Percentiles rank a stretch among this genome's conserved stretches.
Conservation (phyloP, 2,888 invertebrate species). For the Microctonus aethiopoides region DNA sequence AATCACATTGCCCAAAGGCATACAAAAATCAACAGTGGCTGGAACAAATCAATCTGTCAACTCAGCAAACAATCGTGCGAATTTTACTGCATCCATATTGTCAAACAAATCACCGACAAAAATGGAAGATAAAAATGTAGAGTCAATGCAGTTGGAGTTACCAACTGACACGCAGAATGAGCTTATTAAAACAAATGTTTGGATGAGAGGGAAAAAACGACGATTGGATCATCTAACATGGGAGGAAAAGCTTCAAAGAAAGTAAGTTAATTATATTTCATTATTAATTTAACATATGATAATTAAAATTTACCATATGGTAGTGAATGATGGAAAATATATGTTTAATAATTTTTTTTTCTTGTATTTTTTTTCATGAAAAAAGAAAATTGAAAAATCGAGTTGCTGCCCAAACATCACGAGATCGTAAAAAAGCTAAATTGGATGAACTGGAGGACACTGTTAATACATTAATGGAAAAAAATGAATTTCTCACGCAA, state of each 20-base stretch:
- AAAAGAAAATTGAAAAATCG: slow-evolving; percentile 92
- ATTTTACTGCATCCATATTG: slow-evolving; percentile 55
- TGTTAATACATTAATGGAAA: slow-evolving; percentile 73
- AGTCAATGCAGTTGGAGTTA: slow-evolving; percentile 42
- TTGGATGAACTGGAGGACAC: slow-evolving; percentile 89
- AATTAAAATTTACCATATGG: slow-evolving; percentile 10
- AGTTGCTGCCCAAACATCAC: slow-evolving; percentile 96
- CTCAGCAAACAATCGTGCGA: slow-evolving; percentile 45
- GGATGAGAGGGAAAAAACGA: slow-evolving; percentile 73
- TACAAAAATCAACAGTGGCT: slow-evolving; percentile 45
- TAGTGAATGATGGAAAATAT: not conserved
- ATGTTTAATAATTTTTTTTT: not conserved
- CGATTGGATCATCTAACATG: slow-evolving; percentile 85
- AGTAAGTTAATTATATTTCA: slow-evolving; percentile 72
- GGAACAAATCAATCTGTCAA: slow-evolving; percentile 31
- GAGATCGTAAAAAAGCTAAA: slow-evolving; percentile 94
- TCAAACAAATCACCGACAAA: slow-evolving; percentile 21
- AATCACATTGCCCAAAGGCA: slow-evolving; percentile 61
- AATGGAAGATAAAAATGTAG: slow-evolving; percentile 35
- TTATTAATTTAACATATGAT: slow-evolving; percentile 14
- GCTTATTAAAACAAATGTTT: slow-evolving; percentile 50
- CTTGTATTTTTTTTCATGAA: no score
- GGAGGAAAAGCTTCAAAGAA: slow-evolving; percentile 89
- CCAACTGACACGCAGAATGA: slow-evolving; percentile 40
- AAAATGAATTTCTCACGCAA: slow-evolving; percentile 73